Base-by-base conservation (phyloP, 2,113 vertebrate genomes). In the Coptodon rendalli region DNA sequence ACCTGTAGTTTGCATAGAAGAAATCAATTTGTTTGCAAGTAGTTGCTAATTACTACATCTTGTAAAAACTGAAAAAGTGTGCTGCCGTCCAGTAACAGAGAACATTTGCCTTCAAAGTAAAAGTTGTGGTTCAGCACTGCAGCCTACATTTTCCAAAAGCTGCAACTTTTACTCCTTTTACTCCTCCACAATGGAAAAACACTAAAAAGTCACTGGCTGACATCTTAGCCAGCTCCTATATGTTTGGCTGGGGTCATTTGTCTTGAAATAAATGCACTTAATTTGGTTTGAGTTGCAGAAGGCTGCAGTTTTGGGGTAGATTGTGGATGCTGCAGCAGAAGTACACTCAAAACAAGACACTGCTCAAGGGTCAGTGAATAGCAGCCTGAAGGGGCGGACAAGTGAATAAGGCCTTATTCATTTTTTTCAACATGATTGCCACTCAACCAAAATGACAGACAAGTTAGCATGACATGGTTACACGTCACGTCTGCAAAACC, bases 281-380 rank as follows among this genome's bases (percentile, higher is more conserved):
- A 38, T 66, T 66, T 38, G 34, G 61, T 66, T 66, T 38, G 61
- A 38, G 19, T 22, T 66, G 34, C 61, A 38, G 61, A 66, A 38
- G 0, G 61, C 31, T 38, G 17, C 4, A 38, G 61, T n/a, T 66
- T 38, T 66, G 0, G 61, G 31, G 61, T 38, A 7, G 12, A 66
- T 2, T 38, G 31, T 12, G 31, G 31, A 66, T 66, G 61, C 31
- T 66, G 10, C 61, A 66, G 17, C 17, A 66, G 61, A 66, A 66
- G 31, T 66, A 12, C 13, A 29, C 31, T 66, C 10, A 66, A 66
- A 66, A 38, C 61, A 38, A 38, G 61, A n/a, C 61, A 38, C 6
- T 38, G 2, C 0, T 2, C 31, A 66, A 66, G 17, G 0, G 61
- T 36, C 61, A 66, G 17, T 38, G 17, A 38, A 66, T 38, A 36